A percentile compares a stretch with the other conserved stretches of the same genome.
These are phyloP conservation scores for Bombyx mori DNA, from an alignment of 1,140 invertebrate genomes.

Conservation along the genomic window ASM3026992v2 NC_085130.1:11704001-11704500, in stretches of 20 bases:
- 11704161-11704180: conserved; percentile 27
- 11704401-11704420: not conserved
- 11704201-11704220: conserved; percentile 4
- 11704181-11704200: conserved; percentile 3
- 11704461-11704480: conserved; percentile 6
- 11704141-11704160: conserved; percentile 19
- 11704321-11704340: conserved; percentile 15
- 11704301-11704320: conserved; percentile 12
- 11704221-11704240: conserved; percentile 4
- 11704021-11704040: conserved; percentile 15
- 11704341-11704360: conserved; percentile 5
- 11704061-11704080: conserved; percentile 15
- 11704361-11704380: conserved; percentile 3
- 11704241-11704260: conserved; percentile 16
- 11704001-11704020: conserved; percentile 72
- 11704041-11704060: conserved; percentile 20
- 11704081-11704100: conserved; percentile 16
- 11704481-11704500: too few species aligned
- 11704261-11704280: conserved; percentile 8
- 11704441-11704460: not conserved
- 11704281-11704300: conserved; percentile 13
- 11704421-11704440: too few species aligned
- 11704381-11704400: conserved; percentile 3
- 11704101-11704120: conserved; percentile 19
- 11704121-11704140: conserved; percentile 12